Conservation (phyloP, 2,113 vertebrate species). For the Aldabrachelys gigantea region DNA sequence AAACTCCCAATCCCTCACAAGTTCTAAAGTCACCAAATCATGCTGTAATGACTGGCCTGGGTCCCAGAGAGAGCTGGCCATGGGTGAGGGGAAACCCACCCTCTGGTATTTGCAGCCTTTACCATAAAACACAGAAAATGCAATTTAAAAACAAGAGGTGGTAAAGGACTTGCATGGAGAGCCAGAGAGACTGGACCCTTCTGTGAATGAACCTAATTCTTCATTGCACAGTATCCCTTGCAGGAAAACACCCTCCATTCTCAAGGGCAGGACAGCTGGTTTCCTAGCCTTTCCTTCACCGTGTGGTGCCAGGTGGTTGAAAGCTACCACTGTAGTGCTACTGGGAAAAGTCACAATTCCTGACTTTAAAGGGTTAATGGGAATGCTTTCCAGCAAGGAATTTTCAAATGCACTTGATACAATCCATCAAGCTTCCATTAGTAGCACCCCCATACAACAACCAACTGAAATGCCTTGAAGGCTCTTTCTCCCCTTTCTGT, state of each 20-base stretch:
- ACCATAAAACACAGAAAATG: neutral
- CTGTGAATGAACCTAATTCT: constrained; percentile 40
- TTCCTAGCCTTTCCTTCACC: constrained; percentile 22
- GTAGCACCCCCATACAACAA: constrained; percentile 15
- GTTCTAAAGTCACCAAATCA: neutral
- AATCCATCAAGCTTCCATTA: neutral
- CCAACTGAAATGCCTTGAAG: constrained; percentile 7
- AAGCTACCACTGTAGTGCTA: neutral
- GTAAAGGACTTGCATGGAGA: constrained; percentile 37
- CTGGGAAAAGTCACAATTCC: constrained; percentile 16
- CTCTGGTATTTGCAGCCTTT: constrained; percentile 24
- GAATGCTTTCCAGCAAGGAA: constrained; percentile 11
- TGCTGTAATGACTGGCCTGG: neutral
- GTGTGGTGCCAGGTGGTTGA: neutral
- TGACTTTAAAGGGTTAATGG: neutral
- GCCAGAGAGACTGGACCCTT: constrained; percentile 21
- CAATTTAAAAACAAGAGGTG: neutral
- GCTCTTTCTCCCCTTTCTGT: neutral
- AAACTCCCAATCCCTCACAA: neutral
- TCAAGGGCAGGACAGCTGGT: neutral
- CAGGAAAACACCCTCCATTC: neutral
- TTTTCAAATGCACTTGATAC: neutral
- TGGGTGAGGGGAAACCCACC: neutral
- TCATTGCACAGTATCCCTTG: constrained; percentile 1
- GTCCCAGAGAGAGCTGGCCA: neutral